Evolutionary conservation across 1,140 invertebrate genomes (phyloP), one percentile per base, ranked within the genome.

Genomic region (Macrotrachela quadricornifera): DNA sequence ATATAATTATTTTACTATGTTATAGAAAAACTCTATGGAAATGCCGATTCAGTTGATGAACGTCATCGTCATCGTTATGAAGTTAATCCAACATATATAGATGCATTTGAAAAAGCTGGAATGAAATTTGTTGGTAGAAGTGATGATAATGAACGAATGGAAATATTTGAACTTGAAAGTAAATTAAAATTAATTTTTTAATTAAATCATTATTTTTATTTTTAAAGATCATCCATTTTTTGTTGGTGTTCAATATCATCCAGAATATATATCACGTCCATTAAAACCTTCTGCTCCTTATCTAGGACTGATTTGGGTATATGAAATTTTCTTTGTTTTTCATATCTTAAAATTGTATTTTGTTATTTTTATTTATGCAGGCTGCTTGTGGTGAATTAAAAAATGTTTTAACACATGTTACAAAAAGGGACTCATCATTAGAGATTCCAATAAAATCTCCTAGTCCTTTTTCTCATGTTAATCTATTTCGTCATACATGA

Each of bases 191-290:
- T 15, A 17, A 45, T 6, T n/a, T 39, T 50, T 30, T 39, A 15
- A 18, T 3, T 18, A 11, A 14, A 12, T 55, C 8, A 9, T 46
- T 12, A 16, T 43, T 55, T 30, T 30, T 30, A 30, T 30, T 30
- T 30, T 61, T 65, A 14, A 57, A 71, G 73, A 73, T 57, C 90
- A 97, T 72, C 82, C 80, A 0, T 99, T 84, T 66, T 99, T 83
- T 70, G 82, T 94, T 13, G 85, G 82, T 0, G 87, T 88, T 0
- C 94, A 97, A 69, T 99, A 83, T 68, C 92, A 97, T 71, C 92
- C 92, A 0, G 92, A 97, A 67, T 99, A 96, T 69, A 73, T 94
- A 15, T 91, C 85, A 1, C 75, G 90, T 1, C 91, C 92, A 0
- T 68, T 94, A 49, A 81, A 80, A 57, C 90, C 92, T 0, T 92